Base-by-base conservation (phyloP, 2,113 vertebrate genomes). In the Colaptes auratus region DNA sequence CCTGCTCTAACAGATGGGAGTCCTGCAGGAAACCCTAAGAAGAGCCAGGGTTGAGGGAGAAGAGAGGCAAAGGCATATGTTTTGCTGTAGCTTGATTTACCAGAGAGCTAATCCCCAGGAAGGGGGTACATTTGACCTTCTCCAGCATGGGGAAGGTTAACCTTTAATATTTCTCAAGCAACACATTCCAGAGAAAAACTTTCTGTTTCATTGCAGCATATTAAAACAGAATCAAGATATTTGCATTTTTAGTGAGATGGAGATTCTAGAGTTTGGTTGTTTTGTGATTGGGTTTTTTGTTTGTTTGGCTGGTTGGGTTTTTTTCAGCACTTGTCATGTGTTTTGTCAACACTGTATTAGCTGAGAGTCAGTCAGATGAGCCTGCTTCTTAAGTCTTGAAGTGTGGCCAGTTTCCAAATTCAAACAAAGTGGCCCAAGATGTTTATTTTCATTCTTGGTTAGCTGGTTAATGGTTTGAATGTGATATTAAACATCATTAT, bases 1-100 rank as follows among this genome's bases (percentile, higher is more conserved):
- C 85, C 89, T 95, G 91, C 15, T 80, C 91, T 93, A 88, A 95
- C 96, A 96, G 95, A 96, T 96, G 96, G 94, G 89, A 89, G 91
- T 96, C 87, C 95, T 95, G 94, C 92, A 92, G 87, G 95, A 93
- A 95, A 91, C 87, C 93, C 93, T 64, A 64, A 86, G 92, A 92
- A 91, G 84, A 95, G 96, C 92, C 95, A 95, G 92, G 60, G 46
- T 35, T 95, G 84, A 84, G 81, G 82, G 87, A 93, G 89, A 95
- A 85, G 82, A 10, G 9, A 95, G 60, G 85, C 82, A 82, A 95
- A 95, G 93, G 96, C 95, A 95, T 96, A 95, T 95, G 96, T 95
- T 96, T 96, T 95, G 48, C 74, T 91, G 89, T 80, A 91, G 85
- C 92, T 95, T 89, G 93, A 95, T 88, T 95, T 92, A 93, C 72